phyloP scores from a whole-genome alignment of 2,113 vertebrate species.

The Limanda limanda region DNA sequence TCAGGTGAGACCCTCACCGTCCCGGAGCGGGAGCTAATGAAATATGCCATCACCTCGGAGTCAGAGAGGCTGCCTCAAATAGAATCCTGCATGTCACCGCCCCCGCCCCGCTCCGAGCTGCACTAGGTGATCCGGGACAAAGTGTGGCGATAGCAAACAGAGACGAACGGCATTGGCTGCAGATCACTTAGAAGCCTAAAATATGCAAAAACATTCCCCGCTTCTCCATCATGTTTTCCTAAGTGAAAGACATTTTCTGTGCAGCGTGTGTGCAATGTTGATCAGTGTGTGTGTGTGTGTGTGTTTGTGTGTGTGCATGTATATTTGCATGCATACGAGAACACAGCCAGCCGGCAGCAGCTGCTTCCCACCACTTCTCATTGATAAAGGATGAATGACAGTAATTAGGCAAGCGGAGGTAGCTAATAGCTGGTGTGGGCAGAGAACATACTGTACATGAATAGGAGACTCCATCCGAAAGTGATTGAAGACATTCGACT shows the following conservation, averaged over 20 bases:
- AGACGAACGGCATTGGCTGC: conserved; percentile 8
- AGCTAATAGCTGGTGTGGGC: conserved; percentile 73
- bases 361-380: conserved; percentile 67
- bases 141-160: conserved; percentile 31
- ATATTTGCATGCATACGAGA: conserved; percentile 51
- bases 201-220: conserved; percentile 6
- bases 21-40: conserved; percentile 57
- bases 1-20: conserved; percentile 50
- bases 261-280: conserved; percentile 6
- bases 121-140: conserved; percentile 29
- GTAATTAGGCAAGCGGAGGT: conserved; percentile 78
- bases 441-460: conserved; percentile 70
- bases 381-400: conserved; percentile 80
- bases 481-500: conserved; percentile 71
- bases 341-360: conserved; percentile 46
- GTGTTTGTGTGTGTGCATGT: neutral
- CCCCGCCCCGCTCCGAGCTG: neutral
- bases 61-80: conserved; percentile 57
- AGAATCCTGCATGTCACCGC: conserved; percentile 37
- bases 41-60: conserved; percentile 61
- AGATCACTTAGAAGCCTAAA: conserved; percentile 40
- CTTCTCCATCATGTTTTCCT: conserved; percentile 17
- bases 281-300: conserved; percentile 3
- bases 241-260: conserved; percentile 26
- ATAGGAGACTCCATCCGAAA: conserved; percentile 65